Conservation (phyloP, 2,888 invertebrate genomes). For the Pediacus dermestoides region DNA sequence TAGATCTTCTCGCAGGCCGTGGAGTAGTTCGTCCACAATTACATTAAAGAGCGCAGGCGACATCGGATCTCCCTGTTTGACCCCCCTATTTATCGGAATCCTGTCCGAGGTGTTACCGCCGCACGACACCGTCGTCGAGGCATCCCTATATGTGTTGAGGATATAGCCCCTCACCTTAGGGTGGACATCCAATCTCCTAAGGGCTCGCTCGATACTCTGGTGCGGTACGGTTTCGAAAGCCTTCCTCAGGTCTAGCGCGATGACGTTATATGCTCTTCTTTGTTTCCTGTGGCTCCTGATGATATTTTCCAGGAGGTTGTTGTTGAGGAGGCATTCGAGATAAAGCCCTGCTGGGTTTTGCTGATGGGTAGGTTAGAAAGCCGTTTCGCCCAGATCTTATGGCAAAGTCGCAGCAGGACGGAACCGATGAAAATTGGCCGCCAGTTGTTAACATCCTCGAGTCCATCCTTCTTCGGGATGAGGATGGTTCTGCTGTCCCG, state of each 20-base stretch:
- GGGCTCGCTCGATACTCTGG: conserved; percentile 18
- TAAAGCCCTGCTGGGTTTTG: conserved; percentile 1
- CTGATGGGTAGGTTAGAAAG: neutral
- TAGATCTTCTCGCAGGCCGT: neutral
- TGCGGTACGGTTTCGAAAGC: conserved; percentile 28
- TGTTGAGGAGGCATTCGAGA: conserved; percentile 1
- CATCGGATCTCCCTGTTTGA: conserved; percentile 3
- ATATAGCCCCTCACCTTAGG: conserved; percentile 2
- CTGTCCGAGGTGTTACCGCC: neutral
- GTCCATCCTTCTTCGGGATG: neutral
- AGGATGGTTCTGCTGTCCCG: neutral
- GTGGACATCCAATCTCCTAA: conserved; percentile 16
- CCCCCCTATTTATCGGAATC: neutral
- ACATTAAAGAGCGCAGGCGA: neutral
- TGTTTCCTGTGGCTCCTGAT: neutral
- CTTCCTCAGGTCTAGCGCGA: conserved; percentile 24
- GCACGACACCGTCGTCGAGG: neutral
- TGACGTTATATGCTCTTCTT: conserved; percentile 10
- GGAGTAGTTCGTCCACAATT: neutral
- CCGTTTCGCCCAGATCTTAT: neutral
- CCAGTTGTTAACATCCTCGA: neutral
- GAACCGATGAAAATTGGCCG: neutral
- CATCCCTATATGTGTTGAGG: neutral
- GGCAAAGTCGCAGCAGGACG: neutral
- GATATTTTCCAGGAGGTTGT: neutral